phyloP scores from a whole-genome alignment of 2,797 vertebrate species.

The Sebastes minor region DNA sequence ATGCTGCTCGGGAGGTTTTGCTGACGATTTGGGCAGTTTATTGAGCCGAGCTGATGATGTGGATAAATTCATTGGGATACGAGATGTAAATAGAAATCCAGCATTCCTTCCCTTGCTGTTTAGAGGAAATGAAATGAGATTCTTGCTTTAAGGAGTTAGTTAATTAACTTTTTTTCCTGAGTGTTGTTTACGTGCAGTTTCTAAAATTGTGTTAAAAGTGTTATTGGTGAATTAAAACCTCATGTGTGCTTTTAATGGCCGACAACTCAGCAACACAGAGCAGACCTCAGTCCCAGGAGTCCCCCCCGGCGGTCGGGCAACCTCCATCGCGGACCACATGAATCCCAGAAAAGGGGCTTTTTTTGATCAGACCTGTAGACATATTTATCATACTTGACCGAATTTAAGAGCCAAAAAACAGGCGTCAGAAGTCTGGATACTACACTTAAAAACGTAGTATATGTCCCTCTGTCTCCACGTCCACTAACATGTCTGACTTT shows the following conservation, averaged over 20 bases:
- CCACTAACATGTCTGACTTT: slow-evolving; percentile 50
- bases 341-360: slow-evolving; percentile 30
- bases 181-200: neutral
- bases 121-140: neutral
- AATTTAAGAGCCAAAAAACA: slow-evolving; percentile 40
- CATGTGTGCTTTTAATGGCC: neutral
- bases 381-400: slow-evolving; percentile 51
- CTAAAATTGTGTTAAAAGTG: neutral
- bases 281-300: slow-evolving; percentile 10
- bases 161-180: neutral
- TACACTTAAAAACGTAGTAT: slow-evolving; percentile 57
- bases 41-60: slow-evolving; percentile 28
- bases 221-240: slow-evolving; percentile 33
- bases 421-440: slow-evolving; percentile 54
- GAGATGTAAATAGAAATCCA: neutral
- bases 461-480: slow-evolving; percentile 48
- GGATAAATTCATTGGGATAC: slow-evolving; percentile 22
- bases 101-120: neutral
- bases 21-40: slow-evolving; percentile 41
- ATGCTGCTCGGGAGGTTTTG: slow-evolving; percentile 34
- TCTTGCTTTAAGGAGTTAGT: neutral
- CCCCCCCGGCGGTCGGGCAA: neutral
- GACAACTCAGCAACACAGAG: neutral
- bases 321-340: slow-evolving; percentile 44
- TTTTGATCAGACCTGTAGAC: slow-evolving; percentile 44